Base-by-base conservation (phyloP, 2,113 vertebrate genomes). In the Oreochromis niloticus region DNA sequence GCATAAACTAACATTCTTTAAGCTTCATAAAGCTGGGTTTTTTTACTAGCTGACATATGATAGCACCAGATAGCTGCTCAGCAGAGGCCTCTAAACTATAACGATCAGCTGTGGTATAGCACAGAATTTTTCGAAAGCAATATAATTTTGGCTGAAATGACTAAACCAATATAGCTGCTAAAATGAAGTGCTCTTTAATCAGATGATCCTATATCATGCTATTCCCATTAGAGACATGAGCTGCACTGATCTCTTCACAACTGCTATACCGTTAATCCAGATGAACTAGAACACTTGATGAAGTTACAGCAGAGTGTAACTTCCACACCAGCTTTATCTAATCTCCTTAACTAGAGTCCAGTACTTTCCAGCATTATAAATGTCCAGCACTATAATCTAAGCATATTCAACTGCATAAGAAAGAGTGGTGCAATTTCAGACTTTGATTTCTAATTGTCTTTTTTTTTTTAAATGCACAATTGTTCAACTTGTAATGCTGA, bases 201-300 rank as follows among this genome's bases (percentile, higher is more conserved):
- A 22, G 30, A 73, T 83, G 61, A 63, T 59, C 4, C 81, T 59
- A 34, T 79, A 88, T 80, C 36, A 59, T 71, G 68, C 34, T 1
- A 22, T 85, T 85, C 19, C 81, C 80, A 82, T 71, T 73, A 54
- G 79, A 80, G 84, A 63, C 83, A 73, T 46, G n/a, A 82, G 19
- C 88, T 80, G 46, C 81, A 73, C 10, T 81, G 71, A 90, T 43
- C 71, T 82, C 81, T 80, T 75, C 68, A 71, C 57, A 46, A 54
- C 54, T n/a, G 91, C 81, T 34, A 9, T 48, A 46, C 61, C 57
- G 56, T 63, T 85, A 87, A 83, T 87, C 86, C 63, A 68, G 88
- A 90, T 73, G 39, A 90, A 79, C 54, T 87, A 14, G 19, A 84
- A 41, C 81, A 85, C 34, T 88, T 57, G 83, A 84, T 61, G 30